phyloP scores from a whole-genome alignment of 2,797 vertebrate species.

The Melanotaenia maccullochi region DNA sequence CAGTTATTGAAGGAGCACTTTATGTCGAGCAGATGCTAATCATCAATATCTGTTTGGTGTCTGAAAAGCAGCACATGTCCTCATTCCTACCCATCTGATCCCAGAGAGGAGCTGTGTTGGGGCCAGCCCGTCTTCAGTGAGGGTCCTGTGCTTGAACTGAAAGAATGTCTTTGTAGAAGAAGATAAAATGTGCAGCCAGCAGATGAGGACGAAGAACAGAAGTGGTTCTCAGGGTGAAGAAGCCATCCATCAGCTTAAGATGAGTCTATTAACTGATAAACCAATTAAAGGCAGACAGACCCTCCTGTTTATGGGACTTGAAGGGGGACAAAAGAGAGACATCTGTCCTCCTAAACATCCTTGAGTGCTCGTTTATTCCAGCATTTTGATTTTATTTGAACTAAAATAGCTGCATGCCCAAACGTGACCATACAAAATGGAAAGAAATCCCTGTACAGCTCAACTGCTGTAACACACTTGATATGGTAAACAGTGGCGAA shows the following conservation, averaged over 20 bases:
- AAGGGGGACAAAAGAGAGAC: background rate
- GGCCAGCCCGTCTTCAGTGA: constrained; percentile 31
- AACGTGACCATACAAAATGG: background rate
- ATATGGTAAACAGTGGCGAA: background rate
- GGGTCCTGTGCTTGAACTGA: constrained; percentile 39
- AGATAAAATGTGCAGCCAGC: constrained; percentile 42
- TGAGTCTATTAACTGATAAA: constrained; percentile 48
- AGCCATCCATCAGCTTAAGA: constrained; percentile 54
- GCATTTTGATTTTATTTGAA: constrained; percentile 23
- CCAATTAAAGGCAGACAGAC: constrained; percentile 44
- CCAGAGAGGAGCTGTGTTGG: constrained; percentile 31
- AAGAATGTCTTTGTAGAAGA: constrained; percentile 53
- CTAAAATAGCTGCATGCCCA: background rate
- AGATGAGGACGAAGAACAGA: constrained; percentile 46
- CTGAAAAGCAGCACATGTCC: constrained; percentile 32
- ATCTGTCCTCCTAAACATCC: constrained; percentile 17
- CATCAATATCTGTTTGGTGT: constrained; percentile 27
- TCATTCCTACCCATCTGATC: constrained; percentile 51
- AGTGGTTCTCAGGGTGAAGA: constrained; percentile 29
- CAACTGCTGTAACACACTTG: background rate
- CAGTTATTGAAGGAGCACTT: constrained; percentile 13
- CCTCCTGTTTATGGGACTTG: constrained; percentile 17
- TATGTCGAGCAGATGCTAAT: constrained; percentile 35
- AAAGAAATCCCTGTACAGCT: background rate
- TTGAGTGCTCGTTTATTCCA: constrained; percentile 21